Evolutionary conservation across 2,113 vertebrate species (phyloP).

Genomic region (Mastomys coucha): DNA sequence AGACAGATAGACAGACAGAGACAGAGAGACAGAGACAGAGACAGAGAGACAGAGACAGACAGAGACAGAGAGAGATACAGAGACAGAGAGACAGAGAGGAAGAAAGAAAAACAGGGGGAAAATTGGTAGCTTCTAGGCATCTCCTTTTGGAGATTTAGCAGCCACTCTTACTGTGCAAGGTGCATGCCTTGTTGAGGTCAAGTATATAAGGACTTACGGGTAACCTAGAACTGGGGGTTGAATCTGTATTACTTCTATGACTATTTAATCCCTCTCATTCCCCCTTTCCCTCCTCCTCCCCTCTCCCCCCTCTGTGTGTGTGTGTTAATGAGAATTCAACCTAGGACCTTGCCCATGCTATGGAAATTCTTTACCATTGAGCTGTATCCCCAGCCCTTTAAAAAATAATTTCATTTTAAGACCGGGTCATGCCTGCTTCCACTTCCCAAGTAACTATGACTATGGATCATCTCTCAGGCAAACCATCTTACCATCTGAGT

Average conservation of each 20-base stretch:
- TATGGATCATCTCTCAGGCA: neutral
- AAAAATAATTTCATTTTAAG: neutral
- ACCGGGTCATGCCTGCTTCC: neutral
- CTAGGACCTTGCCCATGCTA: neutral
- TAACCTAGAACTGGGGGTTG: neutral
- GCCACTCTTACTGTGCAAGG: neutral
- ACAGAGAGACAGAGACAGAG: no score
- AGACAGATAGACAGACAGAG: no score
- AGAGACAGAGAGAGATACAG: no score
- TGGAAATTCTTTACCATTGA: neutral
- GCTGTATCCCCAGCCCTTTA: neutral
- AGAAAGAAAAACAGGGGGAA: neutral
- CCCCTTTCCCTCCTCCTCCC: no score
- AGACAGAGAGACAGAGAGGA: neutral
- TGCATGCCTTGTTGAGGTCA: fast-evolving
- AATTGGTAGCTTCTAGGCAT: neutral
- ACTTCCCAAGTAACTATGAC: neutral
- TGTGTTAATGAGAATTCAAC: neutral
- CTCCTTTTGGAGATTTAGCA: neutral
- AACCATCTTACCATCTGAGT: neutral
- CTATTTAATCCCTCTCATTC: neutral
- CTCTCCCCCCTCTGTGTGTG: no score
- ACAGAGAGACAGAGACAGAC: neutral
- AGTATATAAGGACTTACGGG: neutral
- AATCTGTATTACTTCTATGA: neutral